These are phyloP conservation scores for Bicyclus anynana DNA, from an alignment of 1,140 invertebrate species.

Conservation along the genomic window DNA sequence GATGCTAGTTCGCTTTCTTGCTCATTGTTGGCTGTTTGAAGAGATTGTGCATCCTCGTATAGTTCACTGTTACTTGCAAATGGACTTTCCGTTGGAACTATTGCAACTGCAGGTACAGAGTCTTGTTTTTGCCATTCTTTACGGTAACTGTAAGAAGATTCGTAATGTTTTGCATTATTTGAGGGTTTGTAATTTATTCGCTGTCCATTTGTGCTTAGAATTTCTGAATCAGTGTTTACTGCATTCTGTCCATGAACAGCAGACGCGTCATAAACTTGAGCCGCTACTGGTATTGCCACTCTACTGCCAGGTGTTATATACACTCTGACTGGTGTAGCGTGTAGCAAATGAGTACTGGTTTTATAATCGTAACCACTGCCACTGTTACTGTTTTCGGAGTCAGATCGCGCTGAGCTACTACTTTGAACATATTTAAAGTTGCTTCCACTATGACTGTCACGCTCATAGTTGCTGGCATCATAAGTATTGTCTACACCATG, in stretches of 20 bases:
- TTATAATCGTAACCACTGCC: conserved; percentile 22
- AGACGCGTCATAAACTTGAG: conserved; percentile 40
- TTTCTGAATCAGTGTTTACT: conserved; percentile 44
- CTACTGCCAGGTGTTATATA: conserved; percentile 51
- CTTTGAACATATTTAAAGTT: conserved; percentile 38
- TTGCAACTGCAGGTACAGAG: conserved; percentile 33
- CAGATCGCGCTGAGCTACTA: conserved; percentile 35
- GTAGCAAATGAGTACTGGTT: conserved; percentile 32
- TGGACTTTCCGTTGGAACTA: conserved; percentile 40
- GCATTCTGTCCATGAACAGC: conserved; percentile 37
- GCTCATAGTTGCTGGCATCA: conserved; percentile 30
- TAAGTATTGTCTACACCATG: conserved; percentile 34
- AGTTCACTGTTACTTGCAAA: conserved; percentile 54
- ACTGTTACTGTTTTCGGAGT: conserved; percentile 32
- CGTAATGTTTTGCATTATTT: conserved; percentile 55
- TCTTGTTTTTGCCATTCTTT: conserved; percentile 73
- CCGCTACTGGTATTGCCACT: conserved; percentile 48
- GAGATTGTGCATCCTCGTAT: conserved; percentile 40
- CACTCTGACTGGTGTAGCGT: conserved; percentile 43
- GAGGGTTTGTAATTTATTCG: conserved; percentile 30
- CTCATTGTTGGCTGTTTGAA: conserved; percentile 28
- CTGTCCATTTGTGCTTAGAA: conserved; percentile 28
- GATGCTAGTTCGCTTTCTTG: conserved; percentile 30
- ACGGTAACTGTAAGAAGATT: conserved; percentile 68
- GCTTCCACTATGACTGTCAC: conserved; percentile 33